phyloP scores from a whole-genome alignment of 2,797 vertebrate genomes.

The Tadarida brasiliensis region DNA sequence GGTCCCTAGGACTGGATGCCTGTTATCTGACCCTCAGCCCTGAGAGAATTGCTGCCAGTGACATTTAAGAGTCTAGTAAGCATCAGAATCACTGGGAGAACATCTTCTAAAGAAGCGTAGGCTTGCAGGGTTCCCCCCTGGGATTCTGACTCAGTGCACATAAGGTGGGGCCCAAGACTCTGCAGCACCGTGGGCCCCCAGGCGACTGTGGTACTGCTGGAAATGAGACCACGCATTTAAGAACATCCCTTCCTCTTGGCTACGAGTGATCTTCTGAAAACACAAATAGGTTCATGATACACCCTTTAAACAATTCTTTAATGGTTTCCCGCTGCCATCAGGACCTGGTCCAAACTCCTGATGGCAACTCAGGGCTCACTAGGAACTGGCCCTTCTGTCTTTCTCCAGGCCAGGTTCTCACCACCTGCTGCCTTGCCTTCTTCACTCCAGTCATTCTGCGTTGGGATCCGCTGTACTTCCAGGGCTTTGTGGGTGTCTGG shows the following conservation, averaged over 20 bases:
- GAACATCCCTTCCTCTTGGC: background rate
- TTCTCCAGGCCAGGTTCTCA: background rate
- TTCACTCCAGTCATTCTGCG: background rate
- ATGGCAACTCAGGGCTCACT: background rate
- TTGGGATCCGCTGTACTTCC: background rate
- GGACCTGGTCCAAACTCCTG: background rate
- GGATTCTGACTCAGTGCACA: constrained; percentile 2
- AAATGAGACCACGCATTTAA: background rate
- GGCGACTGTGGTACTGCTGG: background rate
- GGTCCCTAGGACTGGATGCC: background rate
- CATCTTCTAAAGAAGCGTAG: background rate
- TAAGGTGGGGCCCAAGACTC: background rate
- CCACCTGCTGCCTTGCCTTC: background rate
- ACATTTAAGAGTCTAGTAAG: background rate
- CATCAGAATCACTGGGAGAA: background rate
- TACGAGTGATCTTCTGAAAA: background rate
- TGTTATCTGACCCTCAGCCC: background rate
- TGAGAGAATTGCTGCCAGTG: background rate
- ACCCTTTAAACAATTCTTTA: background rate
- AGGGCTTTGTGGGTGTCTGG: background rate
- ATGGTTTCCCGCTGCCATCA: background rate
- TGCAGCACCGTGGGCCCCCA: background rate
- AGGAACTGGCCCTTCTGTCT: background rate
- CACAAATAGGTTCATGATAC: background rate
- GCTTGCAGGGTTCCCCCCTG: background rate